These are phyloP conservation scores for Sesamia inferens DNA, from an alignment of 2,888 invertebrate genomes.

Conservation along the genomic window DNA sequence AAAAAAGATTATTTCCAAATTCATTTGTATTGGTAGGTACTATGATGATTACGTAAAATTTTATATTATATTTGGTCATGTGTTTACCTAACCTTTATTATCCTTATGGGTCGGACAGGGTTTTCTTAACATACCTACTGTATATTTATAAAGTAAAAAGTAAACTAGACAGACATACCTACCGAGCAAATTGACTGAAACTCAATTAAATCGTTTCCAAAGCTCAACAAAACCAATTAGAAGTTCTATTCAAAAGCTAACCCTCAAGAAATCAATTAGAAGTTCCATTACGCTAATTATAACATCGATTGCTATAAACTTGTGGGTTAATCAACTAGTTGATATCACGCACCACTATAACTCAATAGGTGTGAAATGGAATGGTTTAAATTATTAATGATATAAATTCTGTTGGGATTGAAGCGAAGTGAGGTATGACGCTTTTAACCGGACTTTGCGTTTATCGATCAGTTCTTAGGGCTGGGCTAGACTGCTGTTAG, in stretches of 20 bases:
- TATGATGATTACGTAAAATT: no score
- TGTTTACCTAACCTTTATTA: no score
- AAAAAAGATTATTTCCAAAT: no score
- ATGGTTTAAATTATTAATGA: slow-evolving; percentile 71
- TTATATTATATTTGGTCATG: no score
- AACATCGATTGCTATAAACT: slow-evolving; percentile 57
- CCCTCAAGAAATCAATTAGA: slow-evolving; percentile 58
- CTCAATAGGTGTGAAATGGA: slow-evolving; percentile 78
- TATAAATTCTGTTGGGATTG: slow-evolving; percentile 62
- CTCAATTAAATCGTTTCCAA: neutral
- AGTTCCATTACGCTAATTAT: slow-evolving; percentile 59
- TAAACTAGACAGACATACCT: slow-evolving; percentile 9
- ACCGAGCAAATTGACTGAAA: slow-evolving; percentile 12
- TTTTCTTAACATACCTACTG: no score
- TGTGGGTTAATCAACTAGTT: slow-evolving; percentile 56
- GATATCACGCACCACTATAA: slow-evolving; percentile 58
- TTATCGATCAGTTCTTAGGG: slow-evolving; percentile 48
- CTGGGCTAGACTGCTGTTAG: slow-evolving; percentile 9
- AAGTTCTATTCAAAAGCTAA: slow-evolving; percentile 28
- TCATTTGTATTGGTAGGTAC: no score
- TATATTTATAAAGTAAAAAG: neutral
- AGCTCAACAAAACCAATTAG: slow-evolving; percentile 53
- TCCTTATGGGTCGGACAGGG: no score
- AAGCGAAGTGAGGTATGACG: slow-evolving; percentile 47
- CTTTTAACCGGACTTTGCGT: slow-evolving; percentile 22